Base-by-base conservation (phyloP, 2,888 invertebrate genomes). In the Acleris cristana region DNA sequence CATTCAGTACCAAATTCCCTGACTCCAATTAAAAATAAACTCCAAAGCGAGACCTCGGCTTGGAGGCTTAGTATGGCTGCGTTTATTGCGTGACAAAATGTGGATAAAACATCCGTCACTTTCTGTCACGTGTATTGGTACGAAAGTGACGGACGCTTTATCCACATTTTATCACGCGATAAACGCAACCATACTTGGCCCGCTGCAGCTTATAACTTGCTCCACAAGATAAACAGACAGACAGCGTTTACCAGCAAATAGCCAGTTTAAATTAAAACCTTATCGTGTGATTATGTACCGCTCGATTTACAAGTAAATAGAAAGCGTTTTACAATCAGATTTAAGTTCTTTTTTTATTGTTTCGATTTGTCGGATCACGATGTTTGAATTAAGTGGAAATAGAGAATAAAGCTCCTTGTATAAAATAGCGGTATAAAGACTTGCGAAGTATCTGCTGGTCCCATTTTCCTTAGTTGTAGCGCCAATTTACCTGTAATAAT, bases 261-360 rank as follows among this genome's bases (percentile, higher is more conserved):
- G 55, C n/a, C 30, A 26, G 56, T 64, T 34, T 34, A 34, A 34
- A 34, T 34, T 58, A 44, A 55, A 62, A 14, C 23, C 56, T 51
- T 57, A 57, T 58, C 58, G 62, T 67, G 58, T 57, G 53, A 67
- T 67, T 67, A 54, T 44, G 63, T 54, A 54, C 63, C 63, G 19
- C 40, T 54, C 56, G 53, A 49, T 63, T 63, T 58, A 40, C 40
- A 14, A 40, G 4, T 40, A 63, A 67, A 67, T 67, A 58, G 58
- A 67, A 67, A 67, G 58, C 63, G 67, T 66, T 44, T 67, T 63
- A 58, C 49, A 67, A 63, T 58, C 58, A 40, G 26, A 52, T 58
- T 62, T 55, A 52, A 67, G 30, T 56, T 40, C 52, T 49, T 45
- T 55, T 66, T 51, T 52, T 52, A 62, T 62, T 53, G 56, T 66